These are phyloP conservation scores for Chlorops oryzae DNA, from an alignment of 1,140 invertebrate genomes.

Conservation along the genomic window DNA sequence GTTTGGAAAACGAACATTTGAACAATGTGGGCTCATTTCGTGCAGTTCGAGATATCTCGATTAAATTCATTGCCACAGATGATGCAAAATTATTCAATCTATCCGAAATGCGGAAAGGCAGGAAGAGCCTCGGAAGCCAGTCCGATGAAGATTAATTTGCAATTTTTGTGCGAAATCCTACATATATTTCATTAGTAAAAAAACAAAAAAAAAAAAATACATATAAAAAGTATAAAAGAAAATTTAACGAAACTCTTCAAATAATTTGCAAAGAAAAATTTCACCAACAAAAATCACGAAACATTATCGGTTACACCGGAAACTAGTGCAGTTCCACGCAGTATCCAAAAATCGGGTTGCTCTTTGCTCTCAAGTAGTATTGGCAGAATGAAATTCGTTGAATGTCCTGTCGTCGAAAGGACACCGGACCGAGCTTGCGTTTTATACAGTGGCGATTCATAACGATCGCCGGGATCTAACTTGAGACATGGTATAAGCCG, in stretches of 20 bases:
- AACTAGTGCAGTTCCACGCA: conserved; percentile 75
- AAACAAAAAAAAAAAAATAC: too few species aligned
- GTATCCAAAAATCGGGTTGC: conserved; percentile 72
- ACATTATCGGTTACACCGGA: conserved; percentile 64
- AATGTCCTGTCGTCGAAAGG: conserved; percentile 81
- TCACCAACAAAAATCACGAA: too few species aligned
- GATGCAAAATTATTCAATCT: too few species aligned
- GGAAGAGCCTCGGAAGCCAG: too few species aligned
- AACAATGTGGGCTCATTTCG: conserved; percentile 99
- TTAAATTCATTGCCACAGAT: conserved; percentile 77
- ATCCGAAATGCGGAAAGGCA: too few species aligned
- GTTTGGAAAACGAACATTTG: conserved; percentile 97
- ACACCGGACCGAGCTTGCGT: conserved; percentile 75
- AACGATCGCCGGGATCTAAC: conserved; percentile 48
- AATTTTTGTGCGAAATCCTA: too few species aligned
- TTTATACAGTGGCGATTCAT: conserved; percentile 77
- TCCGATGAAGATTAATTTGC: too few species aligned
- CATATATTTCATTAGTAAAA: too few species aligned
- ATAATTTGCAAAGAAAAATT: too few species aligned
- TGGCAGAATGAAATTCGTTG: conserved; percentile 82
- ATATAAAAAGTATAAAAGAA: neutral
- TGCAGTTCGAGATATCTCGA: conserved; percentile 93
- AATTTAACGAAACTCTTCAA: neutral
- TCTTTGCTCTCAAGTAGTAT: conserved; percentile 62
- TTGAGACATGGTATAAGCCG: conserved; percentile 60